Conservation (phyloP, 92 coral and sea anemone species). For the Parazoanthus atlanticus region DNA sequence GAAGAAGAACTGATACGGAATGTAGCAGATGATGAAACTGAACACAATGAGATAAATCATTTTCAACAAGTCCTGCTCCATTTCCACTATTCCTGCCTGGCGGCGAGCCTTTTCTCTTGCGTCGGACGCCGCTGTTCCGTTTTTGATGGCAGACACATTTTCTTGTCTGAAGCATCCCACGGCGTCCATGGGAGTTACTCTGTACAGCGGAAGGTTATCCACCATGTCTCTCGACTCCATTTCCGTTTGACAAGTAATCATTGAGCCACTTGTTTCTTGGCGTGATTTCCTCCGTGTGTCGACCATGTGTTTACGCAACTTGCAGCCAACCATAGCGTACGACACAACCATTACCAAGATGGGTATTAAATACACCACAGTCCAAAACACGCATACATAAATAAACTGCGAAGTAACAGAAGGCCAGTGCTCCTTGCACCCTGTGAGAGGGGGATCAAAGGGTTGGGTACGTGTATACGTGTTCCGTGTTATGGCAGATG, state of each 20-base stretch:
- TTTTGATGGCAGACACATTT: neutral
- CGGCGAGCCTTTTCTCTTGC: neutral
- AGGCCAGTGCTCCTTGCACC: slow-evolving; percentile 4
- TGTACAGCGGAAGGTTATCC: neutral
- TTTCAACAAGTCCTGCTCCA: slow-evolving; percentile 42
- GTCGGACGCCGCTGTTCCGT: neutral
- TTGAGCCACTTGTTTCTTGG: slow-evolving; percentile 20
- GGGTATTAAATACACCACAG: slow-evolving; percentile 13
- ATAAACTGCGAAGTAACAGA: neutral
- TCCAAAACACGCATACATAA: neutral
- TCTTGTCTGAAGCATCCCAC: neutral
- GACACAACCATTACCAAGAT: slow-evolving; percentile 15
- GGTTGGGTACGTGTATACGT: neutral
- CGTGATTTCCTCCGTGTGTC: slow-evolving; percentile 30
- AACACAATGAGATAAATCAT: slow-evolving; percentile 45
- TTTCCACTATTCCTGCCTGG: slow-evolving; percentile 33
- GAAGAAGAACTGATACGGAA: slow-evolving; percentile 25
- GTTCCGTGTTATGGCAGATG: slow-evolving; percentile 28
- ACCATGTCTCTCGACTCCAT: slow-evolving; percentile 3
- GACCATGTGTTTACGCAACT: slow-evolving; percentile 32
- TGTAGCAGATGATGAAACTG: slow-evolving; percentile 32
- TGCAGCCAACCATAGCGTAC: slow-evolving; percentile 30
- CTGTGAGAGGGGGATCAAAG: neutral
- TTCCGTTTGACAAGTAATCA: slow-evolving; percentile 29
- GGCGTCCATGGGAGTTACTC: neutral